These are phyloP conservation scores for Hydrolagus colliei DNA, from an alignment of 2,797 vertebrate genomes.

Conservation along the genomic window DNA sequence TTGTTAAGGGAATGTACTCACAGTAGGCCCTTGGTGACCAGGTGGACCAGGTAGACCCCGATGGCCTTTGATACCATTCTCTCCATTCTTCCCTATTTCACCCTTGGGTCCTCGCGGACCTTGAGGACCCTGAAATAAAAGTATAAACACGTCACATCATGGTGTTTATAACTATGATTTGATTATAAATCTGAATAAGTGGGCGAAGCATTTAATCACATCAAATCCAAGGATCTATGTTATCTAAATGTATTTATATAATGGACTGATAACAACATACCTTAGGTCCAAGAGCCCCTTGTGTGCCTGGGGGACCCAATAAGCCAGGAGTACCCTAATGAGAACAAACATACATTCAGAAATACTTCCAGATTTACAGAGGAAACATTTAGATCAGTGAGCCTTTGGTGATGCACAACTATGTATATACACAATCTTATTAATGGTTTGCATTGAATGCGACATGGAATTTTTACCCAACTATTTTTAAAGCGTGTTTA, in stretches of 20 bases:
- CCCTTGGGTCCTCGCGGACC: slow-evolving; percentile 67
- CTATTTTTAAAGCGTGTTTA: too few relatives aligned
- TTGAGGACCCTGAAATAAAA: slow-evolving; percentile 53
- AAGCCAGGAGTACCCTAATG: slow-evolving; percentile 58
- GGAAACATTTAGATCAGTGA: too few relatives aligned
- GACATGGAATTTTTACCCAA: too few relatives aligned
- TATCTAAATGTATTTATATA: not conserved
- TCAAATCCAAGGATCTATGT: not conserved
- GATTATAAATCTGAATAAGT: not conserved
- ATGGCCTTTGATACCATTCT: slow-evolving; percentile 59
- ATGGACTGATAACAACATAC: slow-evolving; percentile 48
- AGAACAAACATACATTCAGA: slow-evolving; percentile 32
- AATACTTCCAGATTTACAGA: not conserved
- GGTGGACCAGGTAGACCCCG: slow-evolving; percentile 62
- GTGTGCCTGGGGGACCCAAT: slow-evolving; percentile 50
- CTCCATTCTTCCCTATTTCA: slow-evolving; percentile 62
- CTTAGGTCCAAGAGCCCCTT: slow-evolving; percentile 56
- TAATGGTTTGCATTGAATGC: too few relatives aligned
- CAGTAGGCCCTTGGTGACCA: slow-evolving; percentile 57
- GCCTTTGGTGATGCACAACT: not conserved
- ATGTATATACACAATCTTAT: too few relatives aligned
- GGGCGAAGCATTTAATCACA: not conserved
- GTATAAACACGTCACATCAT: slow-evolving; percentile 5
- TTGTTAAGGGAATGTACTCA: slow-evolving; percentile 46
- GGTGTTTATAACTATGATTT: not conserved